Base-by-base conservation (phyloP, 2,888 invertebrate genomes). In the Agapostemon virescens region DNA sequence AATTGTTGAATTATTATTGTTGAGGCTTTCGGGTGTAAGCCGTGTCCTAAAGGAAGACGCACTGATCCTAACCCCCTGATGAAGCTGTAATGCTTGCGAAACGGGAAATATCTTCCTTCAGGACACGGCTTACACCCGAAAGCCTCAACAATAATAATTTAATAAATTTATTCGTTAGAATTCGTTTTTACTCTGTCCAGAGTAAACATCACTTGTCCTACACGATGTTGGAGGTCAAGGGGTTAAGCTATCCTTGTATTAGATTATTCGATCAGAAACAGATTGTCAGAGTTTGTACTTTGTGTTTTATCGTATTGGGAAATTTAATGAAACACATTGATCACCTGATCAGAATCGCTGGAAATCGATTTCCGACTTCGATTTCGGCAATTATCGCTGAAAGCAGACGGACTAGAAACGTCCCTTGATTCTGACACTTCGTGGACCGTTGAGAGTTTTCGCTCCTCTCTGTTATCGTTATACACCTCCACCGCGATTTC, bases 401-500 rank as follows among this genome's bases (percentile, higher is more conserved):
- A 76, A 63, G 79, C 76, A 74, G 79, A 81, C 67, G 75, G 79
- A 71, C 81, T 82, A 71, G 86, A 85, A 23, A 84, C 78, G 23
- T 86, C 87, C 42, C 83, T 81, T 49, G 85, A 72, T 74, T 90
- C 90, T n/a, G 88, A 85, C 20, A 88, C 71, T 70, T 90, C 90
- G 68, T 85, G 86, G 67, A 89, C 87, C 45, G 84, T 88, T 7
- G 88, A 86, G 63, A 89, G 87, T 74, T 87, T 87, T 40, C 76
- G 73, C 33, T 88, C 85, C 20, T 76, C 78, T 52, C 73, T 74
- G 33, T 67, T 68, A 40, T 77, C 73, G 58, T 78, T 84, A 85
- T 89, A 89, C 85, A 89, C 88, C 90, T 90, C 90, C 86, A 75
- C 78, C 81, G 86, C 85, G 77, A 83, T 86, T 83, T 84, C 81